Evolutionary conservation across 2,113 vertebrate species (phyloP), one percentile per base, ranked within the genome.

Genomic region (Engraulis encrasicolus): DNA sequence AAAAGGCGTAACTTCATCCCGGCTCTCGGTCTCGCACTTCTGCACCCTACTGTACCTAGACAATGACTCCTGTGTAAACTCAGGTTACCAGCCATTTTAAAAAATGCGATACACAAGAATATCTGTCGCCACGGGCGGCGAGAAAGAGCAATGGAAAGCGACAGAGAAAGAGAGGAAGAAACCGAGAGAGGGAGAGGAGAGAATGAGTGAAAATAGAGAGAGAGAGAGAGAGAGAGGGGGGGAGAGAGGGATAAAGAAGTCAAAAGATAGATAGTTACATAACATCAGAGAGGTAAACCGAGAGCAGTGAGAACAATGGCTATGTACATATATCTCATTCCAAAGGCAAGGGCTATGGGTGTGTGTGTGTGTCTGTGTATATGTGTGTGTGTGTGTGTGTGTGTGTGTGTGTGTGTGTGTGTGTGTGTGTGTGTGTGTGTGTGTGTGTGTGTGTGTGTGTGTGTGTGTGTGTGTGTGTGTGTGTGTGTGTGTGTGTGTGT

Each of bases 71-170:
- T 71, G 61, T 71, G 61, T 71, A 71, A 71, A 71, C 61, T 34
- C 27, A 2, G 27, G 61, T 34, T 71, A 34, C 61, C 14, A 71
- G 34, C 61, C 61, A 71, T 71, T 71, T 71, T 15, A 71, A 71
- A 71, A 71, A 71, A n/a, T n/a, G n/a, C 40, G 61, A 71, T 71
- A 71, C 31, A 71, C 61, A 71, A n/a, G 61, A 71, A 71, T 71
- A 71, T 71, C 61, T 71, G 61, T 71, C 61, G 61, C 61, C 61
- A 71, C 61, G 17, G 61, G 61, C 61, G 2, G 23, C 27, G 0
- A 2, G 27, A 34, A 71, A 34, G 61, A 71, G 61, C 14, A 31
- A 34, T 71, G 27, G 27, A 71, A 31, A 71, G 61, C 61, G 6
- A 71, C n/a, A 31, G 15, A 58, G 54, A 58, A 7, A 58, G 54